These are phyloP conservation scores for Dicrostonyx torquatus DNA, from an alignment of 2,797 vertebrate species.

Conservation along the genomic window DNA sequence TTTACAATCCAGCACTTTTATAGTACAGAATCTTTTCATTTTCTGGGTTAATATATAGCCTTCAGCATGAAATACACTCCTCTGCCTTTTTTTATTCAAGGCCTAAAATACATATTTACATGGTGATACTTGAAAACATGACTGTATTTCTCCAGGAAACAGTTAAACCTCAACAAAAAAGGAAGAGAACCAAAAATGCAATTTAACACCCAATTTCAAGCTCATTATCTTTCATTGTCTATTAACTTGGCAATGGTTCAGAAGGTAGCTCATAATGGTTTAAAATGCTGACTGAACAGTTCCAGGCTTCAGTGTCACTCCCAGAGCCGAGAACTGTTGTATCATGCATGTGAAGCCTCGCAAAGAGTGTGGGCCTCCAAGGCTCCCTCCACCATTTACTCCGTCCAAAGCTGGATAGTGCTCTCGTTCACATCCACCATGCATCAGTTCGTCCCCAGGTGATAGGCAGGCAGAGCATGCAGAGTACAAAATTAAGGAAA, in stretches of 20 bases:
- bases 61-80: slow-evolving; percentile 33
- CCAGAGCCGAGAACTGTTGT: slow-evolving; percentile 84
- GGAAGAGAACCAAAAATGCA: slow-evolving; percentile 91
- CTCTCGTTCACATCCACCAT: slow-evolving; percentile 52
- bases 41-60: slow-evolving; percentile 42
- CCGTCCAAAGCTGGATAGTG: slow-evolving; percentile 64
- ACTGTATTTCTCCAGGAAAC: slow-evolving; percentile 89
- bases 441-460: not conserved
- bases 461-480: slow-evolving; percentile 26
- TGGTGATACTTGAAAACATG: slow-evolving; percentile 85
- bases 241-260: slow-evolving; percentile 93
- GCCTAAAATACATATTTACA: slow-evolving; percentile 85
- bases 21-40: slow-evolving; percentile 72
- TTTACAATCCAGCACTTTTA: slow-evolving; percentile 67
- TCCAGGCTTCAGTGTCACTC: slow-evolving; percentile 86
- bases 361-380: slow-evolving; percentile 78
- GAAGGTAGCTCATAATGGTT: slow-evolving; percentile 93
- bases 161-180: slow-evolving; percentile 88
- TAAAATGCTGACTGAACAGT: slow-evolving; percentile 92
- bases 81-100: slow-evolving; percentile 61
- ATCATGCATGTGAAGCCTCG: slow-evolving; percentile 75
- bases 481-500: slow-evolving; percentile 17
- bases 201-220: slow-evolving; percentile 94
- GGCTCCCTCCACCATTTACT: slow-evolving; percentile 76
- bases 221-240: slow-evolving; percentile 95